These are phyloP conservation scores for Odontomyia ornata DNA, from an alignment of 2,888 invertebrate genomes.

Conservation along the genomic window DNA sequence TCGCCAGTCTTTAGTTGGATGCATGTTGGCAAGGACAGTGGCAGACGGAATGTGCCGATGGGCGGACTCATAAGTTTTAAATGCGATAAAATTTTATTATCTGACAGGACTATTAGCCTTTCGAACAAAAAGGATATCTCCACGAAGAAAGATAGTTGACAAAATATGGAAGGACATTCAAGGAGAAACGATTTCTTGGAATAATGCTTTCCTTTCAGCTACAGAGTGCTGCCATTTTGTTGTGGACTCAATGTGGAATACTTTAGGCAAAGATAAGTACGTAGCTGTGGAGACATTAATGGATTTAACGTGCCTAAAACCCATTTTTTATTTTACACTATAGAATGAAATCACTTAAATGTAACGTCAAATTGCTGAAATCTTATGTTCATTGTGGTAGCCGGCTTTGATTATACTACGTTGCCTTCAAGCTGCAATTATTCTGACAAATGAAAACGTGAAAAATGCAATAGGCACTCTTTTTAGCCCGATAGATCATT, in stretches of 20 bases:
- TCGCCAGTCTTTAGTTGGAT: not conserved
- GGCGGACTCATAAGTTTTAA: conserved; percentile 29
- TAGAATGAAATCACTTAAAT: no score
- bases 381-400: no score
- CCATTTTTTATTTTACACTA: no score
- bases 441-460: no score
- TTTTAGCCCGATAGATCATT: no score
- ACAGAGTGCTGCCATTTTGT: not conserved
- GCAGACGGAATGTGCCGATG: conserved; percentile 9
- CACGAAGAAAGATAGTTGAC: conserved; percentile 5
- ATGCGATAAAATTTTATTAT: conserved; percentile 41
- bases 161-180: conserved; percentile 5
- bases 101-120: conserved; percentile 38
- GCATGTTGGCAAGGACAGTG: conserved; percentile 2
- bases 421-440: no score
- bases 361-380: no score
- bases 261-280: no score
- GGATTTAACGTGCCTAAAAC: no score
- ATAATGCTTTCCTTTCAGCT: not conserved
- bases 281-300: no score
- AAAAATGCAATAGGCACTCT: no score
- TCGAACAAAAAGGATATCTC: not conserved
- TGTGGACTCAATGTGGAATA: not conserved
- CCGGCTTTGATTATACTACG: no score
- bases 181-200: not conserved